A percentile compares a stretch with the other conserved stretches of the same genome.
Conservation (phyloP, 2,113 vertebrate species). For the Camelus dromedarius region DNA sequence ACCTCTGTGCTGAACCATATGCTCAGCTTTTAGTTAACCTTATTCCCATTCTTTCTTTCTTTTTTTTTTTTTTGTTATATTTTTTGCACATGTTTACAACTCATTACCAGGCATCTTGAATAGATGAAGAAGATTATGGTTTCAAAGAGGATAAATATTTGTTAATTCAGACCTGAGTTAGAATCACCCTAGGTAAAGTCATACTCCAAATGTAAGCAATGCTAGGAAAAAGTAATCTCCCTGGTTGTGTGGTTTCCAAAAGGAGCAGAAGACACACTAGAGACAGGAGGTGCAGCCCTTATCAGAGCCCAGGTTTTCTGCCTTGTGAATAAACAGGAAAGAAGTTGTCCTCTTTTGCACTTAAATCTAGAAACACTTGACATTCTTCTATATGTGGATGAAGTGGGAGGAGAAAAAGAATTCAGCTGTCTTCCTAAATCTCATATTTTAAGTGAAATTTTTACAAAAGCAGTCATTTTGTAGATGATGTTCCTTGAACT, state of each 20-base stretch:
- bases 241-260: background rate
- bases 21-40: background rate
- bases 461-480: slow-evolving; percentile 68
- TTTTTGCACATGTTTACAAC: slow-evolving; percentile 11
- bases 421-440: slow-evolving; percentile 73
- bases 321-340: slow-evolving; percentile 54
- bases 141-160: slow-evolving; percentile 44
- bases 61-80: background rate
- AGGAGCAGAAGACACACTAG: background rate
- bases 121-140: background rate
- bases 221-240: background rate
- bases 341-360: slow-evolving; percentile 68
- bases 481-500: slow-evolving; percentile 68
- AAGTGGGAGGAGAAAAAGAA: slow-evolving; percentile 69
- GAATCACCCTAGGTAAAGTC: background rate
- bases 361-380: slow-evolving; percentile 58
- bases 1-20: background rate
- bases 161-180: background rate
- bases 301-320: background rate
- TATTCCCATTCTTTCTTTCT: background rate
- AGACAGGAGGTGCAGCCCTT: background rate
- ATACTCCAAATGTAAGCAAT: background rate
- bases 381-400: slow-evolving; percentile 73
- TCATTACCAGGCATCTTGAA: background rate
- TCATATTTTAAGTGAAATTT: slow-evolving; percentile 68